phyloP scores from a whole-genome alignment of 2,797 vertebrate species.

The Orientallactaga sibirica region DNA sequence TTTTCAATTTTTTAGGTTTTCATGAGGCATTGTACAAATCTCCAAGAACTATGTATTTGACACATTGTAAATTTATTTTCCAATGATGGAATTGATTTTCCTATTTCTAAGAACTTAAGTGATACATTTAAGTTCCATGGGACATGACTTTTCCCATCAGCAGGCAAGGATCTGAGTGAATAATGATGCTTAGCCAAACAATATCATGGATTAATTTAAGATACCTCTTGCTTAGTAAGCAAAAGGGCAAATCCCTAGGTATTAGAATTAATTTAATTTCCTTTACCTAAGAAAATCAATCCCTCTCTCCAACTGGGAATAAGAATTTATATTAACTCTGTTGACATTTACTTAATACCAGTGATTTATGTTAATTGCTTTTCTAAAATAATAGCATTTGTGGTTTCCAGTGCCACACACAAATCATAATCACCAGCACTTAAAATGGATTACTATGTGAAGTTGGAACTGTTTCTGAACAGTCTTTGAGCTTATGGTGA shows the following conservation, averaged over 20 bases:
- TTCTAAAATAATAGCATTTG: constrained; percentile 58
- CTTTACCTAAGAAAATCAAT: constrained; percentile 41
- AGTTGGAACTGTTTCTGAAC: constrained; percentile 15
- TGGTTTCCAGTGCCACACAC: not conserved
- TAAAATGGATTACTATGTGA: constrained; percentile 37
- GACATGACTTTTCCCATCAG: constrained; percentile 2
- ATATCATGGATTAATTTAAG: constrained; percentile 52
- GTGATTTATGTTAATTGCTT: constrained; percentile 50
- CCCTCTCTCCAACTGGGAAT: not conserved
- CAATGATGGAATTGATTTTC: not conserved
- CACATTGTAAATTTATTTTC: constrained; percentile 1
- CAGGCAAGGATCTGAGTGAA: constrained; percentile 17
- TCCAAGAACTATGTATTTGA: not conserved
- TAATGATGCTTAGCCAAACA: constrained; percentile 23
- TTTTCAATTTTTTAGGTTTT: constrained; percentile 42
- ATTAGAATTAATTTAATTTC: constrained; percentile 61
- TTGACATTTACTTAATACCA: constrained; percentile 41
- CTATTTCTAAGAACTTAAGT: constrained; percentile 27
- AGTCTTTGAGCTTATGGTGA: not conserved
- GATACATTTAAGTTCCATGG: not conserved
- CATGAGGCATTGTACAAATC: not conserved
- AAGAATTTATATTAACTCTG: constrained; percentile 61
- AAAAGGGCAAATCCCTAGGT: constrained; percentile 67
- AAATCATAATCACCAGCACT: constrained; percentile 24
- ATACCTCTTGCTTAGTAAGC: constrained; percentile 42